Percentiles rank a stretch among this genome's conserved stretches.
Conservation (phyloP, 2,113 vertebrate genomes). For the Pteruthius melanotis region DNA sequence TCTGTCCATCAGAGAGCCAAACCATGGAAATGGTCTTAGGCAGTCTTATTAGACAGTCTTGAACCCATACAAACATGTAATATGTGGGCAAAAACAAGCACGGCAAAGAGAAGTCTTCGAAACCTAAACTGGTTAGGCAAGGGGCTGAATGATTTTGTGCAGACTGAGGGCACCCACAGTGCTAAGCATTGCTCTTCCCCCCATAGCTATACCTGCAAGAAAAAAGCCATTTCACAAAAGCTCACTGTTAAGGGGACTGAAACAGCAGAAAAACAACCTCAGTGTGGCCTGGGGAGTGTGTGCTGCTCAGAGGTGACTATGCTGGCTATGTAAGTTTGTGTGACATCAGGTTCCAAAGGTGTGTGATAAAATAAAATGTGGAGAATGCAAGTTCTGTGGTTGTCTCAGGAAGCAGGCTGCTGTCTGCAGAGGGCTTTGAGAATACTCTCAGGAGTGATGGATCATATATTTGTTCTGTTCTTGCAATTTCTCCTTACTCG, state of each 20-base stretch:
- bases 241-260: neutral
- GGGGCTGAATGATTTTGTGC: neutral
- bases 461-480: neutral
- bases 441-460: neutral
- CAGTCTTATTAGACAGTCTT: neutral
- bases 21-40: neutral
- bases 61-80: neutral
- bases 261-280: neutral
- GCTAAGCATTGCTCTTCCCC: neutral
- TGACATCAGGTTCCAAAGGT: neutral
- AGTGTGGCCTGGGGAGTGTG: rapidly evolving
- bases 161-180: neutral
- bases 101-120: neutral
- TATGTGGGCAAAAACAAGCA: neutral
- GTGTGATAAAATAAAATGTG: neutral
- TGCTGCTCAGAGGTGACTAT: neutral
- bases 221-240: neutral
- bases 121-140: neutral
- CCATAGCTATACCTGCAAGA: neutral
- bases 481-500: neutral
- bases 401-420: neutral
- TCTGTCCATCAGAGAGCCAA: neutral
- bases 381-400: neutral
- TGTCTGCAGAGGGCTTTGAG: neutral
- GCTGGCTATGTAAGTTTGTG: neutral